Base-by-base conservation (phyloP, 1,140 invertebrate genomes). In the Zelostemma sp. region DNA sequence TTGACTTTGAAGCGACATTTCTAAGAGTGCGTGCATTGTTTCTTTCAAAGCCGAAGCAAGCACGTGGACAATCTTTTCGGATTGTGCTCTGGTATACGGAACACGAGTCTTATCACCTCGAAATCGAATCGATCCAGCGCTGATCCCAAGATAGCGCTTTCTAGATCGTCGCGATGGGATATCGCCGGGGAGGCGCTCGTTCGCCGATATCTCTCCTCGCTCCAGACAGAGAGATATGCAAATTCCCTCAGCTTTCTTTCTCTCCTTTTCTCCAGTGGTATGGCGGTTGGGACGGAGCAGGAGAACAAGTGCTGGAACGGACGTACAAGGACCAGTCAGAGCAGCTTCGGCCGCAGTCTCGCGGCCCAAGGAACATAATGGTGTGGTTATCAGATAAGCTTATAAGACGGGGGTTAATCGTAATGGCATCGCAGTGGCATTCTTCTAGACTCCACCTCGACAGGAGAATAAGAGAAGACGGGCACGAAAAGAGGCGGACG, bases 301-400 rank as follows among this genome's bases (percentile, higher is more conserved):
- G 48, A 49, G 59, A 64, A 64, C 67, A 51, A 68, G 53, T 51
- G 68, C 59, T 55, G 60, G 70, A 74, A 63, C 64, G 69, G 70
- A 76, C 71, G 61, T 55, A 45, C 79, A 60, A 78, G 74, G 51
- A 58, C 79, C 59, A 81, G 75, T 79, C 73, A 78, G 69, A 72
- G 72, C 54, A 61, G 68, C 58, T 66, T 69, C 54, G 64, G 55
- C 62, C 73, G 67, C 61, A 73, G 41, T 62, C 68, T 49, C 70
- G 56, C 51, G 64, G 72, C 59, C 60, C 49, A 43, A 60, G 51
- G 65, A 69, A 79, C 76, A 75, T 84, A 85, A 83, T 82, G 74
- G 78, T 75, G 69, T 74, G 73, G 73, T 80, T 84, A 84, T 85
- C 82, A 77, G 83, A 83, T 84, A 85, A 82, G 83, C 75, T 77